Evolutionary conservation across 2,888 invertebrate genomes (phyloP), one percentile per base, ranked within the genome.

Genomic region (Neoascia interrupta): DNA sequence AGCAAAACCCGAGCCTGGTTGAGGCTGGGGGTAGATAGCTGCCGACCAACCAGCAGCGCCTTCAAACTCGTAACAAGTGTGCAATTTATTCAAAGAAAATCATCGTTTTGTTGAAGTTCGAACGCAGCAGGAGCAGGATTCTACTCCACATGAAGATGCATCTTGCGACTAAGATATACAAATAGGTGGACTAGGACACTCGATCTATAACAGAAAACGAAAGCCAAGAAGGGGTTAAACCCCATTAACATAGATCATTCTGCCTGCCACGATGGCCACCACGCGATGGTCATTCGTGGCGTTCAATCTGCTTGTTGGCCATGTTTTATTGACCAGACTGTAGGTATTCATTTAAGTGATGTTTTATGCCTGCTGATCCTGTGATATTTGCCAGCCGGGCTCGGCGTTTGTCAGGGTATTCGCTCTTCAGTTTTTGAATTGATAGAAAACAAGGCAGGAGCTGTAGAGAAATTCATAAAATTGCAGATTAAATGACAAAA

Each of bases 51-150:
- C 74, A 45, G 43, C 68, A n/a, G n/a, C 68, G 49, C 43, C 31
- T 31, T 6, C 19, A n/a, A 23, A 56, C 23, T 47, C 34, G 53
- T 53, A 73, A 72, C 73, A 79, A 79, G 79, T 79, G 66, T 61
- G 79, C 79, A 79, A 79, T 79, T 79, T 79, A 79, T 73, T 79
- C 73, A 79, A 61, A 43, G 66, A 56, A 68, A 63, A 61, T 56
- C 61, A 66, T 73, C 66, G 61, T 68, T 73, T 68, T 72, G 72
- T 51, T 58, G 36, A 53, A 60, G 45, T 53, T 26, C 28, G 36
- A 64, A 66, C 66, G 68, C 66, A 66, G 63, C 64, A 16, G n/a
- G 15, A 15, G 16, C 56, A 21, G 13, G 23, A 26, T 34, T 11
- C 13, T n/a, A 5, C 15, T 6, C 31, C 21, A 54, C 68, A 63